These are phyloP conservation scores for Alectoris magna DNA, from an alignment of 2,797 vertebrate species.

Conservation along the genomic window DNA sequence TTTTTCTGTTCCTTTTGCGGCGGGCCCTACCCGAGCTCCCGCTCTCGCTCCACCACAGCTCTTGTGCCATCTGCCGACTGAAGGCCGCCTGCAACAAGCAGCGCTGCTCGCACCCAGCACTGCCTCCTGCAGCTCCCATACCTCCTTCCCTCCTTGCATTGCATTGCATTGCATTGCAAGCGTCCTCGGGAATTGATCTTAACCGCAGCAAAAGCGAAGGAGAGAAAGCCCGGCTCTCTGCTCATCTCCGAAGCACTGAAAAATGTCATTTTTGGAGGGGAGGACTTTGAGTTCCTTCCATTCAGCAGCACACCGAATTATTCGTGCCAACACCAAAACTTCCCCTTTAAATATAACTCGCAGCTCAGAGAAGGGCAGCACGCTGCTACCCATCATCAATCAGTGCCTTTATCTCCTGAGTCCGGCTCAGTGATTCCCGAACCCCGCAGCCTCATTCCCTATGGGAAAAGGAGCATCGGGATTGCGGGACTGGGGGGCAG, in stretches of 20 bases:
- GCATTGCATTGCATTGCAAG: background rate
- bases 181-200: background rate
- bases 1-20: background rate
- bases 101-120: background rate
- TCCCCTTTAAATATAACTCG: background rate
- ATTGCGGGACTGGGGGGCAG: no score
- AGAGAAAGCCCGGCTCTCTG: background rate
- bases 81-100: background rate
- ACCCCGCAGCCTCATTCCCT: background rate
- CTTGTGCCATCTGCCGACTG: constrained; percentile 60
- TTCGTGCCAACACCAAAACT: background rate
- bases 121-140: background rate
- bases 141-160: background rate
- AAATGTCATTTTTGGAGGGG: no score
- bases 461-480: fast-evolving
- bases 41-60: background rate
- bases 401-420: background rate
- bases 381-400: fast-evolving
- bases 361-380: fast-evolving
- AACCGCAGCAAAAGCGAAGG: background rate
- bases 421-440: background rate
- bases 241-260: fast-evolving
- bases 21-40: background rate
- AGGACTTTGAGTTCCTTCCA: background rate
- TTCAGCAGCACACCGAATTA: background rate